Evolutionary conservation across 2,113 vertebrate species (phyloP).

Genomic region (Anoplopoma fimbria): DNA sequence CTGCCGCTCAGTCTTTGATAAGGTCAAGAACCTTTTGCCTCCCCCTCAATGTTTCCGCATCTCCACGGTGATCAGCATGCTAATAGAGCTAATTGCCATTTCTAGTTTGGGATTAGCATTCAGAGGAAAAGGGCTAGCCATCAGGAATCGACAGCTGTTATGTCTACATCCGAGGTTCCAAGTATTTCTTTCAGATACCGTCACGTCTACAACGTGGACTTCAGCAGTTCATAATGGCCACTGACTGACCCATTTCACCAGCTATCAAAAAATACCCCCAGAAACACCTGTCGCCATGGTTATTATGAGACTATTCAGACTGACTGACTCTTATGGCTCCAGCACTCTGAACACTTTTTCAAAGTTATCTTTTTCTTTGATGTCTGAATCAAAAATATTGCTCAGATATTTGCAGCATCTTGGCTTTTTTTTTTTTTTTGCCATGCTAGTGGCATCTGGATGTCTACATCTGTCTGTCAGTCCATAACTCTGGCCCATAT

Average conservation of each 20-base stretch:
- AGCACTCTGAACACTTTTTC: neutral
- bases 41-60: constrained; percentile 57
- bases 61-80: constrained; percentile 70
- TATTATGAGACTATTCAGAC: neutral
- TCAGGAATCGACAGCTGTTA: constrained; percentile 1
- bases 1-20: constrained; percentile 62
- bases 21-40: constrained; percentile 76
- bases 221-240: neutral
- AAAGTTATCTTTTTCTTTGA: neutral
- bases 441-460: neutral
- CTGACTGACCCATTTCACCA: neutral
- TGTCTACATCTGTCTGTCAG: neutral
- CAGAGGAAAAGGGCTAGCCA: constrained; percentile 25
- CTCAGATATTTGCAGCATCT: no score
- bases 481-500: no score
- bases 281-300: neutral
- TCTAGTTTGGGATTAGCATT: constrained; percentile 66
- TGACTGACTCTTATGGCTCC: neutral
- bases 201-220: neutral
- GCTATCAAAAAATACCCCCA: neutral
- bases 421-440: no score
- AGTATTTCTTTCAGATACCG: constrained; percentile 9
- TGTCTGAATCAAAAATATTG: no score
- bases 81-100: constrained; percentile 73
- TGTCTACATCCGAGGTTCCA: neutral